These are phyloP conservation scores for Apantesis nais DNA, from an alignment of 2,888 invertebrate genomes.

Conservation along the genomic window DNA sequence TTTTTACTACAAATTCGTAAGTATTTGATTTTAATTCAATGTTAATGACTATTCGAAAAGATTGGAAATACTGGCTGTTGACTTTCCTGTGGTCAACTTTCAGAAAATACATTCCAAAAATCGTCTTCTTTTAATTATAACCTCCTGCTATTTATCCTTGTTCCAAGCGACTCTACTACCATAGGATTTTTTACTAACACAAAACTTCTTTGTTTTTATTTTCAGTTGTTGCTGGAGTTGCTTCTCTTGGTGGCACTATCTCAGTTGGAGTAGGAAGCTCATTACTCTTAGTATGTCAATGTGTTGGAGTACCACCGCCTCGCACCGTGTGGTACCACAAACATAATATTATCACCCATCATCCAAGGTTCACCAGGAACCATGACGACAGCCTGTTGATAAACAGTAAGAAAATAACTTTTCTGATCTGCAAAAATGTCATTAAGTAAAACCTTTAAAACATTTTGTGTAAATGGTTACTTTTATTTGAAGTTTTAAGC, in stretches of 20 bases:
- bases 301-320: slow-evolving; percentile 72
- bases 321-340: slow-evolving; percentile 78
- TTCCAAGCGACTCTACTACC: too few species aligned
- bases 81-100: neutral
- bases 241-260: slow-evolving; percentile 85
- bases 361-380: slow-evolving; percentile 72
- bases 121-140: too few species aligned
- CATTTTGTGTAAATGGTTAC: too few species aligned
- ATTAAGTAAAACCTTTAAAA: too few species aligned
- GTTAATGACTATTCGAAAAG: too few species aligned
- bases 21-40: neutral
- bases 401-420: slow-evolving; percentile 76
- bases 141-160: too few species aligned
- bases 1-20: too few species aligned
- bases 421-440: too few species aligned
- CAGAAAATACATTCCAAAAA: too few species aligned
- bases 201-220: too few species aligned
- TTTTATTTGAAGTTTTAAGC: neutral
- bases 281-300: slow-evolving; percentile 71
- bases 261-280: slow-evolving; percentile 77
- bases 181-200: too few species aligned
- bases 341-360: slow-evolving; percentile 75
- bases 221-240: slow-evolving; percentile 87
- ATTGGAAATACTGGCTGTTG: too few species aligned
- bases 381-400: slow-evolving; percentile 73